Evolutionary conservation across 1,140 invertebrate species (phyloP).

Genomic region (Conopomorpha cramerella): DNA sequence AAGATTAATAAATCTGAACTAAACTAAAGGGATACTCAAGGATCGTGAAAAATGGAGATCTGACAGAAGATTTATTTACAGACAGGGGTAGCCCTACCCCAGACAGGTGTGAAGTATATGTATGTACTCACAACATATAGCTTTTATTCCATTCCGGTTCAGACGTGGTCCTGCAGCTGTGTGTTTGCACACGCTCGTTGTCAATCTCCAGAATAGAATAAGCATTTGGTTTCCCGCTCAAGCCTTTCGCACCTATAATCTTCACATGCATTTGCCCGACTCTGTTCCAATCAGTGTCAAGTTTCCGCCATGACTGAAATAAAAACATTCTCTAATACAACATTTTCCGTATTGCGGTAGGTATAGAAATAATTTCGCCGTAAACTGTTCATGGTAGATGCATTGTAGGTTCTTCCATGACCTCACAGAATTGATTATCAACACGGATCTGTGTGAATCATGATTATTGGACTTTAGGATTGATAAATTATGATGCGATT

Average conservation of each 20-base stretch:
- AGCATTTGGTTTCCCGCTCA: slow-evolving; percentile 89
- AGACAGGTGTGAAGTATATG: slow-evolving; percentile 76
- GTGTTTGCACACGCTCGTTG: slow-evolving; percentile 92
- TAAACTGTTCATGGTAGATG: too few species aligned
- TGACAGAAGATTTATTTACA: slow-evolving; percentile 79
- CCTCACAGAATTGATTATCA: too few species aligned
- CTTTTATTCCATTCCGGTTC: slow-evolving; percentile 95
- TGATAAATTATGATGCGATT: too few species aligned
- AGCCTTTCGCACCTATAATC: slow-evolving; percentile 81
- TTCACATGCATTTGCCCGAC: slow-evolving; percentile 85
- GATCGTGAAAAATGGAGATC: slow-evolving; percentile 52
- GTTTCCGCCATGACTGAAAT: slow-evolving; percentile 58
- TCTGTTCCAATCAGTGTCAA: slow-evolving; percentile 75
- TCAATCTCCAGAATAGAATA: slow-evolving; percentile 95
- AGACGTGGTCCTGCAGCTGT: slow-evolving; percentile 92
- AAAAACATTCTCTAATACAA: too few species aligned
- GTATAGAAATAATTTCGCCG: too few species aligned
- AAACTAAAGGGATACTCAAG: too few species aligned
- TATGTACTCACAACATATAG: slow-evolving; percentile 88
- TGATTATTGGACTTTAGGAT: too few species aligned
- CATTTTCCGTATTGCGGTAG: too few species aligned
- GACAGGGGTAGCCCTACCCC: slow-evolving; percentile 93
- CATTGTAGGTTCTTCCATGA: too few species aligned
- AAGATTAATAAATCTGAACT: too few species aligned
- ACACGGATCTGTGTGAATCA: too few species aligned